A percentile compares a stretch with the other conserved stretches of the same genome.
These are phyloP conservation scores for Probosciger aterrimus DNA, from an alignment of 2,113 vertebrate species.

Conservation along the genomic window DNA sequence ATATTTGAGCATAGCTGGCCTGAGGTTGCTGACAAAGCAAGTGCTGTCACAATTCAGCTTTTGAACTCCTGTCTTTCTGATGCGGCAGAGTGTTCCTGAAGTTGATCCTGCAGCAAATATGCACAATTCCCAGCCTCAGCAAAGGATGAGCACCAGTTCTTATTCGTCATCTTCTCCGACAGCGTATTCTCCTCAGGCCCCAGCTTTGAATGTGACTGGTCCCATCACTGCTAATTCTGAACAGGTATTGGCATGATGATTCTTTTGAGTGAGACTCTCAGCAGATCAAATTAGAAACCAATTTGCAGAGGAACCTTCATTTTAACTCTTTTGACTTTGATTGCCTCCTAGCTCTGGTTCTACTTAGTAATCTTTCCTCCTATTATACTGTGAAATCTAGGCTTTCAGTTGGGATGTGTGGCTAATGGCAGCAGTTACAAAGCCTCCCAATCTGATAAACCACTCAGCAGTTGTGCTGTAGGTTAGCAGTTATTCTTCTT, in stretches of 20 bases:
- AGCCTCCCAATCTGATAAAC: neutral
- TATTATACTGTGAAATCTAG: neutral
- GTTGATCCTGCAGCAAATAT: conserved; percentile 85
- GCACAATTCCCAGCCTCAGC: conserved; percentile 77
- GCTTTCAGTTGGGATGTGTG: neutral
- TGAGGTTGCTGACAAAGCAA: conserved; percentile 47
- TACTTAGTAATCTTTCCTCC: neutral
- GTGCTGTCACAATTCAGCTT: neutral
- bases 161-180: conserved; percentile 70
- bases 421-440: neutral
- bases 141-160: conserved; percentile 70
- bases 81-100: conserved; percentile 83
- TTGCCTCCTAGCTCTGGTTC: neutral
- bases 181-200: conserved; percentile 74
- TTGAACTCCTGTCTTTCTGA: conserved; percentile 24
- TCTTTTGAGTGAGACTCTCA: neutral
- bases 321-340: neutral
- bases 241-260: conserved; percentile 79
- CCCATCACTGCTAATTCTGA: conserved; percentile 91
- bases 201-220: conserved; percentile 79
- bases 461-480: neutral
- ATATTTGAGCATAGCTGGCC: conserved; percentile 16
- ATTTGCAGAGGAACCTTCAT: neutral
- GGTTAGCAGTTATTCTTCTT: neutral
- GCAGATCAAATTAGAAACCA: neutral